Percentiles rank a stretch among this genome's conserved stretches.
These are phyloP conservation scores for Centroberyx gerrardi DNA, from an alignment of 2,797 vertebrate genomes.

Conservation along the genomic window DNA sequence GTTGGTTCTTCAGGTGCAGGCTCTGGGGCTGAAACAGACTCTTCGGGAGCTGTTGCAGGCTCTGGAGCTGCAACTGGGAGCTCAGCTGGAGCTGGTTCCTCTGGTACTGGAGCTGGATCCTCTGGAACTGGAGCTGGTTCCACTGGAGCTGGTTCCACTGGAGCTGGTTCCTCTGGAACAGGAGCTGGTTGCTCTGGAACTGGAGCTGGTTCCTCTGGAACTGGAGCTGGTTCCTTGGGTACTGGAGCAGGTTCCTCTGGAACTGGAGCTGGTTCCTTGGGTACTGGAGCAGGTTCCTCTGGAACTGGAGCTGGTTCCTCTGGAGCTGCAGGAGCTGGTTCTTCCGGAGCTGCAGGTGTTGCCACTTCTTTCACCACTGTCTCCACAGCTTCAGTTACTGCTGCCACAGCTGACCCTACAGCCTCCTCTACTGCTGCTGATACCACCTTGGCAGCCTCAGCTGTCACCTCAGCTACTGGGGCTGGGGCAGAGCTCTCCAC, in stretches of 20 bases:
- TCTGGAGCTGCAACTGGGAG: not conserved
- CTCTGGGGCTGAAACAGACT: slow-evolving; percentile 3
- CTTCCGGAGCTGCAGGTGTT: slow-evolving; percentile 4
- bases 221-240: not conserved
- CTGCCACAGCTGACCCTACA: slow-evolving; percentile 56
- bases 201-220: slow-evolving; percentile 7
- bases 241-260: not conserved
- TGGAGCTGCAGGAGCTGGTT: slow-evolving; percentile 6
- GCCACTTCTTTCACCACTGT: slow-evolving; percentile 3
- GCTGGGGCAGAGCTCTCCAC: slow-evolving; percentile 57
- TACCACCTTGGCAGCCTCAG: slow-evolving; percentile 51
- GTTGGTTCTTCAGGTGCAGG: not conserved
- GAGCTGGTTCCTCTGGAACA: not conserved
- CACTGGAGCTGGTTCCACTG: slow-evolving; percentile 57
- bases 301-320: not conserved
- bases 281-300: not conserved
- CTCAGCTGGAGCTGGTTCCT: slow-evolving; percentile 10
- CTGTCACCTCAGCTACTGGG: slow-evolving; percentile 50
- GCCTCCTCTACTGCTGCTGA: slow-evolving; percentile 45
- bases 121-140: slow-evolving; percentile 34
- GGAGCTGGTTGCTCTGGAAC: not conserved
- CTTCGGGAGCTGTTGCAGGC: not conserved
- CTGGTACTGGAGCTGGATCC: slow-evolving; percentile 26
- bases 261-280: not conserved
- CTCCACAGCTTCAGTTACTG: slow-evolving; percentile 59